A percentile compares a stretch with the other conserved stretches of the same genome.
Evolutionary conservation across 2,113 vertebrate species (phyloP).

Genomic region (Xiphorhynchus elegans): DNA sequence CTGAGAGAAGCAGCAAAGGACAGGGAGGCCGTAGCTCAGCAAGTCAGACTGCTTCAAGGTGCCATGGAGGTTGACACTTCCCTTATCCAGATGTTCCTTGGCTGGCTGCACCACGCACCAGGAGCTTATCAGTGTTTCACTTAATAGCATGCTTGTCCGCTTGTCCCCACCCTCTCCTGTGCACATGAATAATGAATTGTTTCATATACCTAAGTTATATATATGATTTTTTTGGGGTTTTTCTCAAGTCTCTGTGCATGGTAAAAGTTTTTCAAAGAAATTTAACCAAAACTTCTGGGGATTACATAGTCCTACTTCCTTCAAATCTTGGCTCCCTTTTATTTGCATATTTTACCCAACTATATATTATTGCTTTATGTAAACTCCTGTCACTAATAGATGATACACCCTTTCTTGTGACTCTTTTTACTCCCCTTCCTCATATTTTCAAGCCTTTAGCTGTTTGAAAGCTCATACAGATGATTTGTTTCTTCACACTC

Average conservation of each 20-base stretch:
- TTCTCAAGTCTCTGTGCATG: background rate
- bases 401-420: background rate
- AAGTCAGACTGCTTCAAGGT: background rate
- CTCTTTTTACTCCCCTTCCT: background rate
- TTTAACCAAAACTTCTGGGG: background rate
- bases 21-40: background rate
- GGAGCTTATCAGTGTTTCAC: background rate
- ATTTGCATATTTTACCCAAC: background rate
- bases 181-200: background rate
- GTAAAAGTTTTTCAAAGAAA: background rate
- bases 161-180: background rate
- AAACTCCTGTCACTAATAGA: background rate
- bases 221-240: background rate
- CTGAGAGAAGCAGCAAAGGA: background rate
- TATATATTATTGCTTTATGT: background rate
- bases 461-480: background rate
- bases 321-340: background rate
- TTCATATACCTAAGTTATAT: background rate
- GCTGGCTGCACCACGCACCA: background rate
- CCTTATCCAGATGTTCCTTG: background rate
- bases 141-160: background rate
- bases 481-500: background rate
- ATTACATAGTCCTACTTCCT: background rate
- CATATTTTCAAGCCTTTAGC: background rate
- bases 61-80: background rate